Conservation (phyloP, 1,140 invertebrate species). For the Zeugodacus cucurbitae region DNA sequence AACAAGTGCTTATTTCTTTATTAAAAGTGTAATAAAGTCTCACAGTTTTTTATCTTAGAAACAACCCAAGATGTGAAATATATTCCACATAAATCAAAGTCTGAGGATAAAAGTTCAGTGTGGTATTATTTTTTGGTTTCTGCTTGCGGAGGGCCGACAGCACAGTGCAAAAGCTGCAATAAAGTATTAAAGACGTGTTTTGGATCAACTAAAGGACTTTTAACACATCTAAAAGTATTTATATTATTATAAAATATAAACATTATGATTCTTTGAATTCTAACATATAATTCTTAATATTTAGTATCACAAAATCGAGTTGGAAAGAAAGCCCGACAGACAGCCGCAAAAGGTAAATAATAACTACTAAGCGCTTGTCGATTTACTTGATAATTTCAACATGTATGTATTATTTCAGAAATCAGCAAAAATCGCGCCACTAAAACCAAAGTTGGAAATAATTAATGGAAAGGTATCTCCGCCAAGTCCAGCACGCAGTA, state of each 20-base stretch:
- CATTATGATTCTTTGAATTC: not conserved
- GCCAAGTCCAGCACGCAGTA: not conserved
- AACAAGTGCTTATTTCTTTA: not conserved
- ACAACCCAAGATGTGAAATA: not conserved
- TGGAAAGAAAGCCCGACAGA: not conserved
- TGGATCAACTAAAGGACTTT: not conserved
- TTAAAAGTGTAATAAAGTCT: not conserved
- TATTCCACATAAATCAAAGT: not conserved
- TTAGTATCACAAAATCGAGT: conserved; percentile 25
- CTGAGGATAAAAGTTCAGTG: not conserved
- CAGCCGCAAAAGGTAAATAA: not conserved
- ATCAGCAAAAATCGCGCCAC: not conserved
- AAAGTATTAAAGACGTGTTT: conserved; percentile 17
- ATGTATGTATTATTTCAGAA: not conserved
- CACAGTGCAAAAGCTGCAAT: not conserved
- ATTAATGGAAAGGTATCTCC: conserved; percentile 12
- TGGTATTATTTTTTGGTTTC: conserved; percentile 23
- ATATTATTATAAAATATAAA: not conserved
- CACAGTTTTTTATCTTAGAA: not conserved
- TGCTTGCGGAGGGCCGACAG: not conserved
- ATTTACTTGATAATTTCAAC: not conserved
- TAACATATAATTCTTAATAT: not conserved
- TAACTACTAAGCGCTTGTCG: not conserved
- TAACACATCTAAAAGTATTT: conserved; percentile 25
- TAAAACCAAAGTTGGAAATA: conserved; percentile 25